These are phyloP conservation scores for Desmodus rotundus DNA, from an alignment of 2,113 vertebrate species.

Conservation along the genomic window DNA sequence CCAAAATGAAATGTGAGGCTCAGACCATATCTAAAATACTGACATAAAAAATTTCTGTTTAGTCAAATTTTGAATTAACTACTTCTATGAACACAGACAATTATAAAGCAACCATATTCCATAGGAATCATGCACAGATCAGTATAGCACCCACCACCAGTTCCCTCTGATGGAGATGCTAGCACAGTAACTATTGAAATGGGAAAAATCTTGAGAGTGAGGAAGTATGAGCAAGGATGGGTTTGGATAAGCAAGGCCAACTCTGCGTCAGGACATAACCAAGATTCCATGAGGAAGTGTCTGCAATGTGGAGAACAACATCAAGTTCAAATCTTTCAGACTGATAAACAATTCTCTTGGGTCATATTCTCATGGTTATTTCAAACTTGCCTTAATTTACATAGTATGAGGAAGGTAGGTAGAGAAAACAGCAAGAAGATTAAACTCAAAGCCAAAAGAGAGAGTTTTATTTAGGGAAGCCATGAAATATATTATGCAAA, in stretches of 20 bases:
- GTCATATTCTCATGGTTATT: not conserved
- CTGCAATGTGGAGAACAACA: not conserved
- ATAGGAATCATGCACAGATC: not conserved
- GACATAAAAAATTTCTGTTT: not conserved
- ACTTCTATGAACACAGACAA: not conserved
- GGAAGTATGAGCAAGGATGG: not conserved
- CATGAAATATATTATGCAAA: not conserved
- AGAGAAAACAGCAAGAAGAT: not conserved
- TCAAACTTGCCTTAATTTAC: not conserved
- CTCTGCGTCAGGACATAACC: not conserved
- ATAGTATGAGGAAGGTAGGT: not conserved
- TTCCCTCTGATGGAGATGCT: not conserved
- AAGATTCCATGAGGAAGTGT: not conserved
- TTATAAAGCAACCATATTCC: not conserved
- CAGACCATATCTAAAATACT: not conserved
- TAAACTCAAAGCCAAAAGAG: not conserved
- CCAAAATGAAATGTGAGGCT: not conserved
- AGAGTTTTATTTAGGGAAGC: not conserved
- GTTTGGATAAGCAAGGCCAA: not conserved
- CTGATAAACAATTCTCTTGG: not conserved
- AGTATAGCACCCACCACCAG: not conserved
- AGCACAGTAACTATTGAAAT: not conserved
- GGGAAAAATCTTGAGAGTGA: not conserved
- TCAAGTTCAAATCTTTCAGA: not conserved
- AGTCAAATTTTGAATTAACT: not conserved